Base-by-base conservation (phyloP, 2,797 vertebrate species). In the Chloroceryle amazona region DNA sequence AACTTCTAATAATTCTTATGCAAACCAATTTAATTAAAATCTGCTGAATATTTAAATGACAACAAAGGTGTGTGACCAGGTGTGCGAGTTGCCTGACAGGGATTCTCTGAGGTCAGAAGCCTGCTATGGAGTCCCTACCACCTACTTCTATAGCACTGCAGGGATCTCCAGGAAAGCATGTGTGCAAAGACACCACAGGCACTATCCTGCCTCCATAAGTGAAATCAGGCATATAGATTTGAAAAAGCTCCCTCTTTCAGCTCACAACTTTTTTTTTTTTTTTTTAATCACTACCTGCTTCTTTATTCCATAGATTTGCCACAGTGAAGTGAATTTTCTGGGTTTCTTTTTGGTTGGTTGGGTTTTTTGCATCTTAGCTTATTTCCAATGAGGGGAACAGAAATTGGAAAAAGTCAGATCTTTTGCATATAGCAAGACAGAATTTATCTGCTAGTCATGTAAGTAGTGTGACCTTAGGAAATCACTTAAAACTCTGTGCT, bases 51-150 rank as follows among this genome's bases (percentile, higher is more conserved):
- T 84, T 83, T 84, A 71, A 65, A 58, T 41, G 21, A 29, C 3
- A 9, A 75, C 52, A 33, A 74, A 81, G 15, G 17, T 51, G 21
- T 44, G n/a, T 55, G 26, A 41, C 42, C 31, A 58, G 21, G 44
- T 31, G 10, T 39, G 12, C 46, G 49, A 84, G 42, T 39, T 81
- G 41, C 42, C 66, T 70, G 33, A 80, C 44, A 49, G n/a, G 13
- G 62, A 74, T 66, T 75, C n/a, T 66, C 35, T 65, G 46, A 62
- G 55, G 37, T 81, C 52, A 83, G 79, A 92, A 94, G 26, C 26
- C 21, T 83, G 71, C 52, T 60, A 9, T 28, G 0, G 0, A 68
- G 19, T 61, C 41, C 47, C 41, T n/a, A 51, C 35, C 70, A 22
- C 47, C 70, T 63, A 5, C 22, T 31, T 49, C 55, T 75, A 8